Percentiles rank a stretch among this genome's conserved stretches.
Conservation (phyloP, 1,140 invertebrate genomes). For the Drosophila subpulchrella region DNA sequence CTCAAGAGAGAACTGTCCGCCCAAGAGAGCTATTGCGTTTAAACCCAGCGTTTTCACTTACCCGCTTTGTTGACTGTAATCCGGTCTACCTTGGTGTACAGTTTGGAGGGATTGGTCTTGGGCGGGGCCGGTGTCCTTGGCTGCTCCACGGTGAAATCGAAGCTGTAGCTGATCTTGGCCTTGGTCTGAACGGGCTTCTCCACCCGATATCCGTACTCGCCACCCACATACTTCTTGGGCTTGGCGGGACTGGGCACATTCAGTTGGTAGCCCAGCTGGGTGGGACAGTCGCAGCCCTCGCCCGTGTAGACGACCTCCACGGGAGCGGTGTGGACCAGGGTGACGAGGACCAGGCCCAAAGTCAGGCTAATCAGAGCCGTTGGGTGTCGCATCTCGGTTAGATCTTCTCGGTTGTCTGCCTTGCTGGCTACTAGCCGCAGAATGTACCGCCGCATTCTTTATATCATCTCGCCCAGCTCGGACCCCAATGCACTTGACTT, state of each 20-base stretch:
- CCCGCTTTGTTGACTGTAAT: constrained; percentile 65
- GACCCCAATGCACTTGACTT: constrained; percentile 67
- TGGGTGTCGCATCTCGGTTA: constrained; percentile 6
- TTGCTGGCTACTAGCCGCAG: constrained; percentile 65
- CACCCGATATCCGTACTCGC: constrained; percentile 72
- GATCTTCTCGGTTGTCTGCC: constrained; percentile 53
- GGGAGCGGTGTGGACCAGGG: constrained; percentile 24
- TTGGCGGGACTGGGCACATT: constrained; percentile 65
- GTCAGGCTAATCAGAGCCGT: neutral
- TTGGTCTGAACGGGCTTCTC: constrained; percentile 72
- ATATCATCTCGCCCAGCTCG: constrained; percentile 54
- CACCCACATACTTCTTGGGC: constrained; percentile 42
- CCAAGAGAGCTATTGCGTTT: neutral
- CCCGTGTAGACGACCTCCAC: constrained; percentile 74
- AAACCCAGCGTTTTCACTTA: constrained; percentile 5
- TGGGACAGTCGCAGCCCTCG: constrained; percentile 70
- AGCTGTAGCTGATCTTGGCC: constrained; percentile 76
- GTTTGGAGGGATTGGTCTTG: constrained; percentile 54
- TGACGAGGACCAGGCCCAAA: constrained; percentile 18
- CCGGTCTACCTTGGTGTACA: constrained; percentile 75
- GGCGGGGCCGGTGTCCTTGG: constrained; percentile 58
- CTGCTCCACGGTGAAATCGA: constrained; percentile 76
- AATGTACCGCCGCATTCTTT: constrained; percentile 59
- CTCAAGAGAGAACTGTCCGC: neutral
- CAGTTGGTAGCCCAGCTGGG: constrained; percentile 67